Evolutionary conservation across 2,888 invertebrate genomes (phyloP).

Genomic region (Nephrocerus scutellatus): DNA sequence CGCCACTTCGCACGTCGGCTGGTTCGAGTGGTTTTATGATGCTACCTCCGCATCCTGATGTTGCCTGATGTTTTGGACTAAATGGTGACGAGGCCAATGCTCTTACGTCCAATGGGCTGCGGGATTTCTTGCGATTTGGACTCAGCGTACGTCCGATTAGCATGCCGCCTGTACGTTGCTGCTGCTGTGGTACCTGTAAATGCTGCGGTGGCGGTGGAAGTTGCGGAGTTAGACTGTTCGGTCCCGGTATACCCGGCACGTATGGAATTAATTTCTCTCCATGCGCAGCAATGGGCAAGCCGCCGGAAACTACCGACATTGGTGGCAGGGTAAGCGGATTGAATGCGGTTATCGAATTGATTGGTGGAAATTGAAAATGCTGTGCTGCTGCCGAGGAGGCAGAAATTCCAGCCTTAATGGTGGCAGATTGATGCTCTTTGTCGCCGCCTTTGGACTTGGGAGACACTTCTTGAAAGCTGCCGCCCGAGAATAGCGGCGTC

Average conservation of each 20-base stretch:
- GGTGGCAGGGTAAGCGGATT: conserved; percentile 62
- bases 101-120: conserved; percentile 35
- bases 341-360: conserved; percentile 63
- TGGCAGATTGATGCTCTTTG: conserved; percentile 25
- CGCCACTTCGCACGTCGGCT: neutral
- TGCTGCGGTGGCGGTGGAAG: conserved; percentile 44
- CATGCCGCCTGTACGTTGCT: conserved; percentile 12
- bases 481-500: conserved; percentile 75
- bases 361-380: conserved; percentile 60
- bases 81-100: conserved; percentile 5
- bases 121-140: conserved; percentile 37
- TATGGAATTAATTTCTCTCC: conserved; percentile 73
- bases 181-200: conserved; percentile 23
- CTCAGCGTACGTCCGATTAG: conserved; percentile 28
- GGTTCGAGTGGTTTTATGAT: neutral
- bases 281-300: conserved; percentile 37
- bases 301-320: conserved; percentile 47
- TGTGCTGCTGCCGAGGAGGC: conserved; percentile 30
- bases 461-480: conserved; percentile 58
- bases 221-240: conserved; percentile 53
- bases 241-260: conserved; percentile 83
- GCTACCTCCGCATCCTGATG: conserved; percentile 4
- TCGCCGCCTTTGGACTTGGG: conserved; percentile 32
- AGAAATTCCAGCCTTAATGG: conserved; percentile 31
- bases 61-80: conserved; percentile 4